phyloP scores from a whole-genome alignment of 1,140 invertebrate genomes.

The Hesperophylax magnus region DNA sequence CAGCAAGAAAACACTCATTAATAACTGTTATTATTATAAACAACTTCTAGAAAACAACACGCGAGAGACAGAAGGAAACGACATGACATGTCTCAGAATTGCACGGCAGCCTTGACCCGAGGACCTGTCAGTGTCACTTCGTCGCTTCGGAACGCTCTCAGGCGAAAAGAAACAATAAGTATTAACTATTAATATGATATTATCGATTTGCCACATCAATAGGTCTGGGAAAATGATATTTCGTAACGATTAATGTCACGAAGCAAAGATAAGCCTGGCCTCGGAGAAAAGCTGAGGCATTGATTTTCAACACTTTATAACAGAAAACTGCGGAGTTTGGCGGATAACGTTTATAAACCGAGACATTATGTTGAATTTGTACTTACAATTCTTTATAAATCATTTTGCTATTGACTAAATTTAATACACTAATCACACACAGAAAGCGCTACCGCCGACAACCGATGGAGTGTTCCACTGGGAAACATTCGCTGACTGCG shows the following conservation, averaged over 20 bases:
- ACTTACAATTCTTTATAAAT: conserved; percentile 52
- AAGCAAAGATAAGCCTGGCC: conserved; percentile 42
- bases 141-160: conserved; percentile 7
- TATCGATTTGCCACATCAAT: conserved; percentile 37
- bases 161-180: not conserved
- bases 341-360: not conserved
- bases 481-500: conserved; percentile 31
- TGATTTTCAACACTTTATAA: conserved; percentile 49
- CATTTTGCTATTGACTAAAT: conserved; percentile 51
- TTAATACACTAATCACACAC: conserved; percentile 48
- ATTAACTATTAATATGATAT: not conserved
- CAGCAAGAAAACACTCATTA: conserved; percentile 2
- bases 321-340: conserved; percentile 21
- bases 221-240: conserved; percentile 16
- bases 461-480: conserved; percentile 40
- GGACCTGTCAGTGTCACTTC: conserved; percentile 47
- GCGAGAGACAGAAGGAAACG: conserved; percentile 29
- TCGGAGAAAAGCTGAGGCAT: conserved; percentile 30
- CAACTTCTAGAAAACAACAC: not conserved
- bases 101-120: conserved; percentile 46
- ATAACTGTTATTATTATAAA: conserved; percentile 18
- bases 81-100: conserved; percentile 44
- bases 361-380: not conserved
- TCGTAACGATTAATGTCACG: conserved; percentile 41
- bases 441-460: conserved; percentile 45